These are phyloP conservation scores for Eupsilia transversa DNA, from an alignment of 2,888 invertebrate genomes.

Conservation along the genomic window DNA sequence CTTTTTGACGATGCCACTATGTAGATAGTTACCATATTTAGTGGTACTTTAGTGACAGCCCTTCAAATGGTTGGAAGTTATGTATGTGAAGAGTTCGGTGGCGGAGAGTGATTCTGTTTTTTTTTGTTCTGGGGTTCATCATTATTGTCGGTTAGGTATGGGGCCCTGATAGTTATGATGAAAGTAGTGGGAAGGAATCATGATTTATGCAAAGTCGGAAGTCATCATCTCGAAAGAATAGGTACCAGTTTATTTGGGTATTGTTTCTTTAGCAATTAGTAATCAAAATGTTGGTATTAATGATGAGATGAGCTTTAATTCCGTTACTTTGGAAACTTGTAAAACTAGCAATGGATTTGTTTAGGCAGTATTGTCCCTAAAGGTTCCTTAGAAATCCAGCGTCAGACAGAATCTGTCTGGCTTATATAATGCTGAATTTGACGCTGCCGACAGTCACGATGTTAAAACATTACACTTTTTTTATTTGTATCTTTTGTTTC, in stretches of 20 bases:
- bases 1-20: constrained; percentile 70
- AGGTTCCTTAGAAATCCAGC: too few relatives aligned
- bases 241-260: neutral
- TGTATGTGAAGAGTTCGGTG: constrained; percentile 25
- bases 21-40: constrained; percentile 62
- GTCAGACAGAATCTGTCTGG: too few relatives aligned
- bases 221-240: neutral
- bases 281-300: neutral
- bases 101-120: constrained; percentile 5
- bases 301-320: too few relatives aligned
- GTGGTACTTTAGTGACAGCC: constrained; percentile 61
- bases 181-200: neutral
- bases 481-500: too few relatives aligned
- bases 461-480: too few relatives aligned
- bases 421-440: too few relatives aligned
- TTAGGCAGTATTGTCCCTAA: too few relatives aligned
- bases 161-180: too few relatives aligned
- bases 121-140: constrained; percentile 2
- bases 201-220: neutral
- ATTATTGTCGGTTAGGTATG: neutral
- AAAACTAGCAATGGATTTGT: neutral
- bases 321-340: neutral
- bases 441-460: too few relatives aligned
- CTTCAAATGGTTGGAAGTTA: constrained; percentile 49
- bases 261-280: too few relatives aligned